Conservation (phyloP, 2,797 vertebrate species). For the Natrix natrix region DNA sequence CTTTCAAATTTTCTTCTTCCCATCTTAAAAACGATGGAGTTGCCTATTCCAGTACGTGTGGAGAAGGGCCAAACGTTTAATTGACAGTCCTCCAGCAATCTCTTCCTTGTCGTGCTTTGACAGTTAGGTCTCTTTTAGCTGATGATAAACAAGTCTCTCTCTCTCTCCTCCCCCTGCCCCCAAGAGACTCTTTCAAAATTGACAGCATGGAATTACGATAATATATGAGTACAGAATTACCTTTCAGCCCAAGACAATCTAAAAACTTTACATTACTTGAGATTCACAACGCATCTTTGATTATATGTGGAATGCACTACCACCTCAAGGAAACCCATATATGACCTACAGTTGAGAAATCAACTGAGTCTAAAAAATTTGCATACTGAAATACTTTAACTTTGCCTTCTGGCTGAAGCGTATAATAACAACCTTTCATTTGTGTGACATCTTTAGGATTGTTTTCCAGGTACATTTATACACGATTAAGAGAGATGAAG, state of each 20-base stretch:
- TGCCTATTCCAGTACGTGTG: constrained; percentile 16
- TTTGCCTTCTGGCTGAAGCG: background rate
- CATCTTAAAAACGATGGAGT: constrained; percentile 43
- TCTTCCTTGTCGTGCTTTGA: constrained; percentile 67
- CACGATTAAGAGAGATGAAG: background rate
- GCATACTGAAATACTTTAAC: background rate
- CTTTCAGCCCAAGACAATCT: constrained; percentile 34
- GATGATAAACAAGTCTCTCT: constrained; percentile 57
- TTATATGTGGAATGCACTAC: too few species aligned
- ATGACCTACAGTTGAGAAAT: background rate
- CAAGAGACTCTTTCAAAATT: constrained; percentile 58
- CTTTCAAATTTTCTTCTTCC: constrained; percentile 27
- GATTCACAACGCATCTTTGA: background rate
- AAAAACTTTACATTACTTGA: background rate
- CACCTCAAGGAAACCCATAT: background rate
- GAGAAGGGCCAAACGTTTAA: constrained; percentile 48
- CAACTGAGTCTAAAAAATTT: background rate
- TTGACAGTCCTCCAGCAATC: constrained; percentile 60
- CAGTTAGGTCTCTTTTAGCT: constrained; percentile 52
- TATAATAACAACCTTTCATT: background rate
- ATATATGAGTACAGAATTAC: constrained; percentile 41
- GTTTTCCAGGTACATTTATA: background rate
- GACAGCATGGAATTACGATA: constrained; percentile 59
- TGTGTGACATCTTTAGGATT: background rate
- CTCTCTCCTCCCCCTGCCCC: background rate